Base-by-base conservation (phyloP, 2,113 vertebrate genomes). In the Neodon shergylaensis region DNA sequence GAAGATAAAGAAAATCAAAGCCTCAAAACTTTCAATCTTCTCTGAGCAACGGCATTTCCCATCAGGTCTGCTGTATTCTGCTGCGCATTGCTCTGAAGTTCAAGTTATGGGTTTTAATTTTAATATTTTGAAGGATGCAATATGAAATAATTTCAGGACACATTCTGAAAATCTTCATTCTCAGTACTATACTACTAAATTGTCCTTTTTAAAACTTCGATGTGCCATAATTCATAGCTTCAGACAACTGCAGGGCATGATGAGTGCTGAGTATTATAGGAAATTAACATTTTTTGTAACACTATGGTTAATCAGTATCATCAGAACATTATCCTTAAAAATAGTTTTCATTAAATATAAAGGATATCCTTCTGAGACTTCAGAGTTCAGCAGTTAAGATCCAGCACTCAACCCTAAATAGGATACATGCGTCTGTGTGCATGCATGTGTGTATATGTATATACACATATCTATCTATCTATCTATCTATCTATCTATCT, bases 341-440 rank as follows among this genome's bases (percentile, higher is more conserved):
- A 31, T 49, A 65, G 13, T 14, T 77, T 88, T 74, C 11, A 54
- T 92, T 92, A 85, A 28, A n/a, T 91, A 31, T 79, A 91, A 95
- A 94, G 19, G 39, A 31, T 76, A 66, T 33, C 2, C 22, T 82
- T 83, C n/a, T 61, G 58, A 24, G 54, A 42, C 36, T 63, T 24
- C 13, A 63, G 13, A 83, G 22, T 42, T 63, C 24, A 42, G 0
- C 13, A 26, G 12, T 61, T 83, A 83, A 61, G 22, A 28, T 58
- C 3, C 22, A 81, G 21, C 22, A 63, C 7, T 63, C 22, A 61
- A 63, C 3, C 36, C 6, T 61, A 63, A 63, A 83, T 28, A 63
- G 24, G 58, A 7, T 19, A 58, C 4, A 58, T 58, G 54, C 1
- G 1, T 58, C 54, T 58, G 17, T 58, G 17, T 58, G 54, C 17